These are phyloP conservation scores for Oryzias dopingdopingensis DNA, from an alignment of 2,797 vertebrate species.

Conservation along the genomic window DNA sequence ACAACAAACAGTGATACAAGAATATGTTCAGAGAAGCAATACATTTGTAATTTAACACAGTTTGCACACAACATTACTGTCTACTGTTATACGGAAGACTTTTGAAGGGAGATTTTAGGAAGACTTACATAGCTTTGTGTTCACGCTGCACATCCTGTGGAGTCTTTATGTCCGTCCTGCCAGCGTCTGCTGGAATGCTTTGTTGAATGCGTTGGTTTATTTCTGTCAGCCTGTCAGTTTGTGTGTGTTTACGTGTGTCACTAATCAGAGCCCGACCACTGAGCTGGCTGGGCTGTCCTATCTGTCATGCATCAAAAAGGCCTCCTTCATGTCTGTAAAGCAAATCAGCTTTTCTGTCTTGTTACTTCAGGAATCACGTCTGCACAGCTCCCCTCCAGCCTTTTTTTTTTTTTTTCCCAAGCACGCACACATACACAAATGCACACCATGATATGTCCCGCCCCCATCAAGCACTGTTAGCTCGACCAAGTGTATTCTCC, in stretches of 20 bases:
- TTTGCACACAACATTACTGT: background rate
- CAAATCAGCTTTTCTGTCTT: constrained; percentile 59
- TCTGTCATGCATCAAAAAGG: constrained; percentile 74
- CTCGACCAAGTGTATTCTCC: constrained; percentile 42
- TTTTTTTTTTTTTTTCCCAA: constrained; percentile 2
- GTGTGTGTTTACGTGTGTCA: constrained; percentile 42
- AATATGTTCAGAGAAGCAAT: constrained; percentile 4
- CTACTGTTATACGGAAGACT: background rate
- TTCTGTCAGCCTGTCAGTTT: constrained; percentile 55
- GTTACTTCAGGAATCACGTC: constrained; percentile 58
- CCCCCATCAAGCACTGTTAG: constrained; percentile 10
- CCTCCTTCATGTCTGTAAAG: constrained; percentile 67
- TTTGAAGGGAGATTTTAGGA: constrained; percentile 22
- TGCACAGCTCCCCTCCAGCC: constrained; percentile 16
- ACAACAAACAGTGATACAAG: background rate
- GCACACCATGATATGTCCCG: constrained; percentile 2
- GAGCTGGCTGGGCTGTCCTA: constrained; percentile 71
- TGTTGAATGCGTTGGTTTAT: constrained; percentile 59
- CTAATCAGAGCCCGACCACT: constrained; percentile 58
- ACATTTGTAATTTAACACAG: background rate
- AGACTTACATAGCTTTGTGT: constrained; percentile 66
- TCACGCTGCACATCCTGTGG: constrained; percentile 55
- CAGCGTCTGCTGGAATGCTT: constrained; percentile 46
- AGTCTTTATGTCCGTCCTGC: constrained; percentile 58
- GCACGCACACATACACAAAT: constrained; percentile 2